Evolutionary conservation across 1,140 invertebrate species (phyloP).

Genomic region (Mylabris phalerata): DNA sequence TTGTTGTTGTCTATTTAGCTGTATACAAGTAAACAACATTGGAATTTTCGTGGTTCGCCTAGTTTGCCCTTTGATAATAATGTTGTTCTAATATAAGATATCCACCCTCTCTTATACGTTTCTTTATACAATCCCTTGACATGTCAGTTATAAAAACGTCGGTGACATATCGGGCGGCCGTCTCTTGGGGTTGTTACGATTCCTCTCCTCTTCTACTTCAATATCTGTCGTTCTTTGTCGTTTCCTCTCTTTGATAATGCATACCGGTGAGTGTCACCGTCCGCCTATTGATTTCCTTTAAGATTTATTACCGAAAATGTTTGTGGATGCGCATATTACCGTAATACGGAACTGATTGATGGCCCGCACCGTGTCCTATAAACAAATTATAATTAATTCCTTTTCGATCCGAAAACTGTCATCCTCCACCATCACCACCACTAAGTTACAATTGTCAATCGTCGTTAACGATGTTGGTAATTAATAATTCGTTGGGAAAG

Average conservation of each 20-base stretch:
- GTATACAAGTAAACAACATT: too few species aligned
- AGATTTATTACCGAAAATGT: conserved; percentile 15
- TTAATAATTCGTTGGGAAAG: too few species aligned
- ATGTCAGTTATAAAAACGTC: conserved; percentile 11
- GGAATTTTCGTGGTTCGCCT: too few species aligned
- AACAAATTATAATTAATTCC: conserved; percentile 24
- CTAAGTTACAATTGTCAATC: too few species aligned
- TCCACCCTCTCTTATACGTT: too few species aligned
- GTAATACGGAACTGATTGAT: conserved; percentile 18
- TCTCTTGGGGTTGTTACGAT: neutral
- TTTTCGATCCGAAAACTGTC: conserved; percentile 3
- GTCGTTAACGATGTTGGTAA: too few species aligned
- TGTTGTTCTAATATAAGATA: too few species aligned
- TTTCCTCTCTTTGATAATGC: neutral
- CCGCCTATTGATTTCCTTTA: conserved; percentile 16
- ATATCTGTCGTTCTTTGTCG: too few species aligned
- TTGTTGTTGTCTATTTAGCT: too few species aligned
- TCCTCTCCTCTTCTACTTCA: neutral
- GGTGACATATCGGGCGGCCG: conserved; percentile 14
- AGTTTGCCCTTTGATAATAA: too few species aligned
- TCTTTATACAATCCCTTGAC: neutral
- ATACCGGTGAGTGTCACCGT: conserved; percentile 16
- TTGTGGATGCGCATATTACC: conserved; percentile 11
- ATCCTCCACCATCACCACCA: too few species aligned
- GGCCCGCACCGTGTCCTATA: conserved; percentile 15